Conservation (phyloP, 2,797 vertebrate genomes). For the Molossus molossus region DNA sequence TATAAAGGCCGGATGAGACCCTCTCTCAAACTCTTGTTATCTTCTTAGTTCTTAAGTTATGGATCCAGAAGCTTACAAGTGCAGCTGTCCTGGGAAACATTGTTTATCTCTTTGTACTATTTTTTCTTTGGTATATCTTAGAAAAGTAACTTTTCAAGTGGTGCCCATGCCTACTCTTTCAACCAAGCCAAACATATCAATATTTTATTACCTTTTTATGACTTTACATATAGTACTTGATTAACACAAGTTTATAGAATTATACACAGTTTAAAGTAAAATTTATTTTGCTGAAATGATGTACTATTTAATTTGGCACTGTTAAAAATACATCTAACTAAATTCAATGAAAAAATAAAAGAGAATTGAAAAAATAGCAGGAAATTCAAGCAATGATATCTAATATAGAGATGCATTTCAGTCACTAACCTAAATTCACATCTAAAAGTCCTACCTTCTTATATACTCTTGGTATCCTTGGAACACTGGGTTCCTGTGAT, state of each 20-base stretch:
- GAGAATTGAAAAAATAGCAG: neutral
- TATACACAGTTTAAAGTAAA: conserved; percentile 30
- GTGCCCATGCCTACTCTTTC: neutral
- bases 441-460: conserved; percentile 55
- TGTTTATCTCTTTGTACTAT: conserved; percentile 3
- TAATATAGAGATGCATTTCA: conserved; percentile 52
- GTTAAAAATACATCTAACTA: neutral
- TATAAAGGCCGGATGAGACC: neutral
- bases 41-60: conserved; percentile 51
- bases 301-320: neutral
- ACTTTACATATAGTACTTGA: neutral
- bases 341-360: conserved; percentile 15
- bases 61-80: neutral
- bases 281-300: neutral
- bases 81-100: neutral
- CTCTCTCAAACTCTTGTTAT: neutral
- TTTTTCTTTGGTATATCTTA: conserved; percentile 22
- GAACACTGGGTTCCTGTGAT: conserved; percentile 6
- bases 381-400: neutral
- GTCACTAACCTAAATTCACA: neutral
- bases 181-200: neutral
- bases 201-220: conserved; percentile 41
- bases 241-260: conserved; percentile 38
- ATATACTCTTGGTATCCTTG: neutral
- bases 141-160: conserved; percentile 32